Evolutionary conservation across 2,888 invertebrate genomes (phyloP), one percentile per base, ranked within the genome.

Genomic region (Fragum fragum): DNA sequence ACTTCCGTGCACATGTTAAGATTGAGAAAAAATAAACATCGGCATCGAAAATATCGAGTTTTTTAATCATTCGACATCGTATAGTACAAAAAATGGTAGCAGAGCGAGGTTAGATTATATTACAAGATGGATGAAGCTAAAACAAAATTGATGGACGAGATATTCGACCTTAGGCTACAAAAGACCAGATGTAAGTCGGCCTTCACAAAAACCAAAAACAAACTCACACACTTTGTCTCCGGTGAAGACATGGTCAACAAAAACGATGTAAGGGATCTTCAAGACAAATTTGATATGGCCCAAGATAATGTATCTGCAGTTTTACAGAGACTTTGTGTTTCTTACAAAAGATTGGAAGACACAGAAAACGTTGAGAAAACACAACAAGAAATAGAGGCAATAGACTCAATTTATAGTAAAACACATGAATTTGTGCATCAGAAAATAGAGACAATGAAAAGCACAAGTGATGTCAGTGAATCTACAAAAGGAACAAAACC

Each of bases 171-270:
- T 2, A 66, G 39, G n/a, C 36, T 66, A 1, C n/a, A n/a, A 32
- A 66, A 66, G 23, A 39, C 66, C 1, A 39, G 11, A 21, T 39
- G 66, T 42, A 66, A 66, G 26, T 66, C 66, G 3, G 36, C 36
- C 14, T 66, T 66, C 66, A 66, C 39, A n/a, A 66, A 66, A 66
- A 29, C 39, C 6, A 66, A 66, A 21, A 66, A 66, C 32, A 66
- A 66, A 66, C 66, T 66, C 1, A 16, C 32, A 9, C 36, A 66
- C 29, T 2, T 16, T 36, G 42, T 66, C 14, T 9, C 39, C 1
- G 66, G 39, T 14, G 28, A 21, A 42, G 66, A 36, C 14, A 1
- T n/a, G 32, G 18, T 66, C 7, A 32, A 36, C 11, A 39, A 66
- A 66, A n/a, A 2, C 2, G 39, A 39, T 14, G 23, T 66, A 18